A percentile compares a stretch with the other conserved stretches of the same genome.
phyloP scores from a whole-genome alignment of 1,140 invertebrate species.

The Rhyzopertha dominica region DNA sequence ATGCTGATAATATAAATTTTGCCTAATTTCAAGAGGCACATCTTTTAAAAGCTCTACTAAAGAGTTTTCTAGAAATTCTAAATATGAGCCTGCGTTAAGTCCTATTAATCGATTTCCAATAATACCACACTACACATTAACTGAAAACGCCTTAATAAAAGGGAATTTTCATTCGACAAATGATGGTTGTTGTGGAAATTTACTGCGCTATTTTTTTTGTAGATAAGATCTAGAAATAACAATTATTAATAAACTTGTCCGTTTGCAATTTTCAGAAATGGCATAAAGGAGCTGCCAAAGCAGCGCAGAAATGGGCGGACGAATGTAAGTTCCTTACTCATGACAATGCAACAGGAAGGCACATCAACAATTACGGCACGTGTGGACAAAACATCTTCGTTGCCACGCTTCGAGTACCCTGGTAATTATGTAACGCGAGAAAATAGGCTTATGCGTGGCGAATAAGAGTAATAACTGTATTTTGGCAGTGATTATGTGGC shows the following conservation, averaged over 20 bases:
- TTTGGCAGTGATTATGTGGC: too few species aligned
- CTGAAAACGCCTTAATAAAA: too few species aligned
- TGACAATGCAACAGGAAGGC: conserved; percentile 61
- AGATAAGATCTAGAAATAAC: conserved; percentile 5
- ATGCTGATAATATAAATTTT: too few species aligned
- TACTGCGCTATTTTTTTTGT: conserved; percentile 26
- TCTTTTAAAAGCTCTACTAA: too few species aligned
- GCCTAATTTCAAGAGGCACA: too few species aligned
- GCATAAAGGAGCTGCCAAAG: conserved; percentile 61
- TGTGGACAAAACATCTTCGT: conserved; percentile 84
- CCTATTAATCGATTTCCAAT: too few species aligned
- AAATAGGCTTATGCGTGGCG: neutral
- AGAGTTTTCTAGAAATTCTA: too few species aligned
- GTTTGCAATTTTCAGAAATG: conserved; percentile 67
- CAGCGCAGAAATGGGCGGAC: conserved; percentile 71
- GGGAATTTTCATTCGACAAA: too few species aligned
- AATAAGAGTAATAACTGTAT: neutral
- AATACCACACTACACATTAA: too few species aligned
- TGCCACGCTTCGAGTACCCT: conserved; percentile 71
- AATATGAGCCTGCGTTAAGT: too few species aligned
- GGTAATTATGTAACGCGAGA: conserved; percentile 54
- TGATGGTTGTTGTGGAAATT: too few species aligned
- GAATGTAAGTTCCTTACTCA: conserved; percentile 65
- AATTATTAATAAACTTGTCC: conserved; percentile 18
- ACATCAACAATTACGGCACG: conserved; percentile 61